A percentile compares a stretch with the other conserved stretches of the same genome.
phyloP scores from a whole-genome alignment of 2,797 vertebrate species.

The Miichthys miiuy region DNA sequence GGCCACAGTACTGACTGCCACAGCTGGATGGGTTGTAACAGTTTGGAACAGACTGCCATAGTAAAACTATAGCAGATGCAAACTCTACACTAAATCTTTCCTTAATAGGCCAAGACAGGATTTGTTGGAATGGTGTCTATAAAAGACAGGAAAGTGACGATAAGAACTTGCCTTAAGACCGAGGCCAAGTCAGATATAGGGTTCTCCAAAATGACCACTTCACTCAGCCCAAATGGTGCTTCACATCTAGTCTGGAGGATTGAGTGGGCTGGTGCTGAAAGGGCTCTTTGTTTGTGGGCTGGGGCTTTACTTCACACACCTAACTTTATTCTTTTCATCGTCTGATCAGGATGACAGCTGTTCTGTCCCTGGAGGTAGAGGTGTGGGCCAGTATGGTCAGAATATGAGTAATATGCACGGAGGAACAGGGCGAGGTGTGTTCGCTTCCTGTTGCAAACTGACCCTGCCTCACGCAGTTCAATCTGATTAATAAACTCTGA shows the following conservation, averaged over 20 bases:
- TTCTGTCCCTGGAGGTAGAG: slow-evolving; percentile 25
- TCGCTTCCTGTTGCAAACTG: background rate
- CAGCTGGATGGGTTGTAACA: slow-evolving; percentile 41
- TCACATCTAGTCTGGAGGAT: slow-evolving; percentile 21
- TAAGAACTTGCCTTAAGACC: background rate
- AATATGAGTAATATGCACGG: slow-evolving; percentile 24
- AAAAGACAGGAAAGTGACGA: background rate
- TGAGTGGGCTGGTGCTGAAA: slow-evolving; percentile 31
- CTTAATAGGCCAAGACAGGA: slow-evolving; percentile 3
- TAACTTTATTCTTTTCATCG: background rate
- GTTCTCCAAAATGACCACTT: slow-evolving; percentile 24
- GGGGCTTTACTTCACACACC: background rate
- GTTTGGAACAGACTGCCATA: slow-evolving; percentile 24
- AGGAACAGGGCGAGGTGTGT: background rate
- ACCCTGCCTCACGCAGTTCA: background rate
- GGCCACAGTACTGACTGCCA: slow-evolving; percentile 6
- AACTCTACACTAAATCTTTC: slow-evolving; percentile 26
- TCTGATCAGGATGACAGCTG: slow-evolving; percentile 9
- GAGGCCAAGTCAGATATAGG: slow-evolving; percentile 1
- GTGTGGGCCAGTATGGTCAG: slow-evolving; percentile 3
- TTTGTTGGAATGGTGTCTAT: slow-evolving; percentile 6
- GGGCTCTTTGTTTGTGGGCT: slow-evolving; percentile 25
- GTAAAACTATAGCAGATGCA: slow-evolving; percentile 36
- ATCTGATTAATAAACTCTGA: slow-evolving; percentile 13
- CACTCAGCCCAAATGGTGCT: slow-evolving; percentile 6